These are phyloP conservation scores for Aphis craccivora DNA, from an alignment of 1,140 invertebrate species.

Conservation along the genomic window DNA sequence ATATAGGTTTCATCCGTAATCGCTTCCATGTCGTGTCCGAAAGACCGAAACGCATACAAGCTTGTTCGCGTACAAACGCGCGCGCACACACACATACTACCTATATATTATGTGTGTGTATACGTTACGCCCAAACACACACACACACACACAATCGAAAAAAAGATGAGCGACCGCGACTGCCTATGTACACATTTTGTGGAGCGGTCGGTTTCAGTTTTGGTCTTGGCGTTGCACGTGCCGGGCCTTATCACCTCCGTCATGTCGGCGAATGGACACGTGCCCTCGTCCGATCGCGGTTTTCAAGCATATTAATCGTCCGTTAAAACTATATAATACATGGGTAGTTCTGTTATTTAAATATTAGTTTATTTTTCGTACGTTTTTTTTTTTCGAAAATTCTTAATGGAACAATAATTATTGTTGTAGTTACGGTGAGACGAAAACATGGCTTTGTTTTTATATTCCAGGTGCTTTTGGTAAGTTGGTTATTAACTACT, in stretches of 20 bases:
- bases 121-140: not conserved
- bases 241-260: conserved; percentile 34
- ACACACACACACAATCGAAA: not conserved
- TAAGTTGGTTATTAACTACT: not conserved
- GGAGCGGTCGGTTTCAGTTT: conserved; percentile 48
- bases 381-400: not conserved
- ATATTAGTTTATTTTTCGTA: not conserved
- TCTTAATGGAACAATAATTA: not conserved
- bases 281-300: not conserved
- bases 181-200: not conserved
- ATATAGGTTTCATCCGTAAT: too few species aligned
- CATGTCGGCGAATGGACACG: conserved; percentile 32
- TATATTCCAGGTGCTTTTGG: not conserved
- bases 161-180: conserved; percentile 23
- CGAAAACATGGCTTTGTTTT: not conserved
- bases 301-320: not conserved
- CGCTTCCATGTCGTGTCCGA: not conserved
- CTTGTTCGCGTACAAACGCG: not conserved
- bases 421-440: not conserved
- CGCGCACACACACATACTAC: not conserved
- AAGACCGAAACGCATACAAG: not conserved
- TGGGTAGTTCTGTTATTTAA: not conserved
- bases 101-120: too few species aligned
- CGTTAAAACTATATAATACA: not conserved
- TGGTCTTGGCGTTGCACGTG: conserved; percentile 56